phyloP scores from a whole-genome alignment of 1,140 invertebrate species.

The Eueides isabella region DNA sequence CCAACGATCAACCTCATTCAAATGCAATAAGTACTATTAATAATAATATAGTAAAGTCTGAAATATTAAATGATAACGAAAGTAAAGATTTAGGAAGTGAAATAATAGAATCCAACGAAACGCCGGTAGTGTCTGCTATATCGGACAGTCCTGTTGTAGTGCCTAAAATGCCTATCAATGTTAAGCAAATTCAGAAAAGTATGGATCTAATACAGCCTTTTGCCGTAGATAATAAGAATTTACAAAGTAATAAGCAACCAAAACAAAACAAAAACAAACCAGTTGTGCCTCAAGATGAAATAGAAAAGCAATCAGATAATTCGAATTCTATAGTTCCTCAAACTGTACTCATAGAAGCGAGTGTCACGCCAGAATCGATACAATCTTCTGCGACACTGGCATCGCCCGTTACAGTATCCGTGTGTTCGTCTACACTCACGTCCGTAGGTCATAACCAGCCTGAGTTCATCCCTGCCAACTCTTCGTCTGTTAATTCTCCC shows the following conservation, averaged over 20 bases:
- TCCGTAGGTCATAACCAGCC: slow-evolving; percentile 10
- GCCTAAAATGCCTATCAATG: slow-evolving; percentile 72
- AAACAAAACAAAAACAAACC: slow-evolving; percentile 64
- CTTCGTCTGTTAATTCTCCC: slow-evolving; percentile 8
- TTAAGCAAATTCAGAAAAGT: slow-evolving; percentile 67
- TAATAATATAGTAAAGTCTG: slow-evolving; percentile 75
- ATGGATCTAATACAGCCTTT: slow-evolving; percentile 58
- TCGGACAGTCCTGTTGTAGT: slow-evolving; percentile 77
- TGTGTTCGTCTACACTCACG: slow-evolving; percentile 1
- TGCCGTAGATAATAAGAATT: slow-evolving; percentile 66
- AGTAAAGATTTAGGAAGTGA: slow-evolving; percentile 65
- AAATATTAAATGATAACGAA: slow-evolving; percentile 71
- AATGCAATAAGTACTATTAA: slow-evolving; percentile 68
- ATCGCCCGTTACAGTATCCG: background rate
- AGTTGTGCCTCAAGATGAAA: slow-evolving; percentile 60
- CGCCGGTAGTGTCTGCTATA: slow-evolving; percentile 73
- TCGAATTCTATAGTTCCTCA: slow-evolving; percentile 35
- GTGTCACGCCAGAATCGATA: slow-evolving; percentile 14
- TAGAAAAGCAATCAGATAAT: slow-evolving; percentile 42
- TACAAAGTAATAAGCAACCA: slow-evolving; percentile 55
- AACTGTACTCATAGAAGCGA: slow-evolving; percentile 25
- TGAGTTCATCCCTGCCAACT: background rate
- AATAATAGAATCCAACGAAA: slow-evolving; percentile 60
- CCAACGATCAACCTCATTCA: slow-evolving; percentile 55
- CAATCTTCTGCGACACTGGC: slow-evolving; percentile 8